phyloP scores from a whole-genome alignment of 2,888 invertebrate species.

The Epiblema foenella region DNA sequence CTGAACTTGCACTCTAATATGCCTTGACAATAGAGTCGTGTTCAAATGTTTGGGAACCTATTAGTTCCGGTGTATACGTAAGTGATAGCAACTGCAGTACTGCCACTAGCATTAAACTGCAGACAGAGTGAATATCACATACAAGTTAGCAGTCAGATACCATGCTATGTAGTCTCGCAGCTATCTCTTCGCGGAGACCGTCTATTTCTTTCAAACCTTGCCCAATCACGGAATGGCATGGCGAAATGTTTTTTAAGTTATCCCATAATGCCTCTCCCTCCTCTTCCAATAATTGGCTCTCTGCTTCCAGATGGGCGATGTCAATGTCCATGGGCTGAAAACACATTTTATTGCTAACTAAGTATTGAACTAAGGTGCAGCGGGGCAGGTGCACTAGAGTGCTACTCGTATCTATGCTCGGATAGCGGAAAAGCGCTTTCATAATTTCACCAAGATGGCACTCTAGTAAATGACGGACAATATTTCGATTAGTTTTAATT shows the following conservation, averaged over 20 bases:
- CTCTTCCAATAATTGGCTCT: slow-evolving; percentile 52
- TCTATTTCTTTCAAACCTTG: slow-evolving; percentile 45
- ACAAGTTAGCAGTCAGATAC: slow-evolving; percentile 33
- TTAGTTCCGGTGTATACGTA: background rate
- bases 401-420: no score
- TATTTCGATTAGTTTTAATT: no score
- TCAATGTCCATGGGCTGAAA: slow-evolving; percentile 48
- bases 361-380: no score
- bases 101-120: background rate
- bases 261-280: slow-evolving; percentile 51
- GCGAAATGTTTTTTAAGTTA: slow-evolving; percentile 10
- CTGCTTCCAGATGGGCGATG: slow-evolving; percentile 50
- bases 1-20: no score
- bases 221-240: slow-evolving; percentile 3
- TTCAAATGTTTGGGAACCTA: no score
- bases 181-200: slow-evolving; percentile 48
- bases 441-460: no score
- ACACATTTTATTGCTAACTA: background rate
- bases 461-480: no score
- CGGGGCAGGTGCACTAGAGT: no score
- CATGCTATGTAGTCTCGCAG: slow-evolving; percentile 50
- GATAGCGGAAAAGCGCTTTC: no score
- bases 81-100: background rate
- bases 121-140: background rate
- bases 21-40: no score